Base-by-base conservation (phyloP, 2,797 vertebrate genomes). In the Zalophus californianus region DNA sequence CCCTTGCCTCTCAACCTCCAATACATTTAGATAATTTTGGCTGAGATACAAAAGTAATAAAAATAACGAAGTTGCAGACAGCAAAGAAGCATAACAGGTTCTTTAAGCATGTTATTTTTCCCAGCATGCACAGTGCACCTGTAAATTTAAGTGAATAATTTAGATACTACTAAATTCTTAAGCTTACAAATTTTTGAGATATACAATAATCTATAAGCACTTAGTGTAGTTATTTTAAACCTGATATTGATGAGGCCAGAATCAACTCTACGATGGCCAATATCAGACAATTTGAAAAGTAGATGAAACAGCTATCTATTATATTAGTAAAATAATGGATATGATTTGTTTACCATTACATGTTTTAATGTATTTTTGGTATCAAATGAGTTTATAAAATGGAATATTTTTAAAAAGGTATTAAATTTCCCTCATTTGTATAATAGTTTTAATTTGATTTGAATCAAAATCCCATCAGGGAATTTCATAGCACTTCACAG, bases 41-140 rank as follows among this genome's bases (percentile, higher is more conserved):
- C 56, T 93, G 5, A 84, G 41, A 18, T 73, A 86, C 16, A 56
- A 86, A 58, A 2, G 54, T 86, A 87, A 90, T 75, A 82, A 97
- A 96, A 86, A 79, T 70, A 87, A 88, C 16, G 32, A 97, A 86
- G 7, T n/a, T 95, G 8, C 44, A 96, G 32, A 60, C 23, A 77
- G 27, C n/a, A 85, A 85, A 80, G 75, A 21, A 52, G 32, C 3
- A 58, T 60, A 78, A 78, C 4, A 77, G 2, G 1, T 93, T 70
- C 18, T 68, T 93, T 75, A 91, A 94, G 44, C 56, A 58, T 29
- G 62, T 54, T 77, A 78, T 73, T 84, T 68, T 84, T 92, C 50
- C 29, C 84, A 64, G 0, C 32, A 70, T 78, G 9, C 56, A 77
- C 29, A 50, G 3, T 44, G 0, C 3, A 82, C 5, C 79, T 93